Base-by-base conservation (phyloP, 1,140 invertebrate genomes). In the Drosophila ogumai region DNA sequence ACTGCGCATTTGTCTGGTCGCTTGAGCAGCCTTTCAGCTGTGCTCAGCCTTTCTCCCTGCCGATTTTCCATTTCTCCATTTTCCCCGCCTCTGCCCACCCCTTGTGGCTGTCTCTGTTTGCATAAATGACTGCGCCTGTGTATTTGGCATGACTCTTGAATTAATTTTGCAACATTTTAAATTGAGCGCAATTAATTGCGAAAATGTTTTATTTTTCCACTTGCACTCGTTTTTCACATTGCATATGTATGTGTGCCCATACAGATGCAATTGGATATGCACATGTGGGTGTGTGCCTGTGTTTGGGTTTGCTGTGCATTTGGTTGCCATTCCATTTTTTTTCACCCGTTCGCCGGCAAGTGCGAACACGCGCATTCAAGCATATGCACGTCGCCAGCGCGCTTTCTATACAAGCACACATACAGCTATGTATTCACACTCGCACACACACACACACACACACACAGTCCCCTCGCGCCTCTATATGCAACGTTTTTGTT, bases 111-210 rank as follows among this genome's bases (percentile, higher is more conserved):
- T 58, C 61, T 61, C 67, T 87, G 79, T 87, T 85, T 90, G 85
- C 85, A 90, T 90, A 90, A 90, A 90, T 85, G 85, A 85, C 86
- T 90, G 86, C 81, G 85, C 85, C 86, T 90, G 85, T 90, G 81
- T 90, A 90, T 90, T 90, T 90, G 85, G 85, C 85, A 90, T 90
- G 85, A 90, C 85, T 90, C 86, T 88, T 91, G 90, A 91, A 91
- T 91, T 91, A 91, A 91, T 91, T 91, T 91, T 91, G 90, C 90
- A 91, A 91, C 90, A 91, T 91, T 91, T 91, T 91, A 91, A 91
- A 91, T 91, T 91, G 90, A 90, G 86, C 86, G 90, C 90, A 91
- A 91, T 91, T 91, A 91, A 91, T 91, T 91, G 80, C 87, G 81
- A 90, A 90, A 90, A 90, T 90, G 85, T 90, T 90, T 90, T 90